These are phyloP conservation scores for Sipha maydis DNA, from an alignment of 2,888 invertebrate genomes.

Conservation along the genomic window DNA sequence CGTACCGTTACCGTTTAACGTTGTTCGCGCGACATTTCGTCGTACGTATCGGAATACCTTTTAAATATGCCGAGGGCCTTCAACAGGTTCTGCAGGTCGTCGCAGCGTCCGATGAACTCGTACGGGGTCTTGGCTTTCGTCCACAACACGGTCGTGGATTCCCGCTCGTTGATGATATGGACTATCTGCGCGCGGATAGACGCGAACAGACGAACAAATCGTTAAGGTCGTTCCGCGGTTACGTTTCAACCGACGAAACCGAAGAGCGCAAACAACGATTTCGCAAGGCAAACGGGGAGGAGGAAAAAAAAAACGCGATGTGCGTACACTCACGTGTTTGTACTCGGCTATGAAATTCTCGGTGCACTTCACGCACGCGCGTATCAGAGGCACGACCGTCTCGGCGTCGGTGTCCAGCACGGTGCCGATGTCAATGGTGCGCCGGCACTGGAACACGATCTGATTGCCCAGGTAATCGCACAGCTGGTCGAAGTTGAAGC, in stretches of 20 bases:
- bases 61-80: slow-evolving; percentile 23
- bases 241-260: no score
- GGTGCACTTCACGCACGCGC: slow-evolving; percentile 5
- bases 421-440: background rate
- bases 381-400: background rate
- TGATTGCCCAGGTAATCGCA: slow-evolving; percentile 26
- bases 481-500: slow-evolving; percentile 10
- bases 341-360: background rate
- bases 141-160: background rate
- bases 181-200: background rate
- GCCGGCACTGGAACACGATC: slow-evolving; percentile 8
- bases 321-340: slow-evolving; percentile 13
- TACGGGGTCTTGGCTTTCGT: background rate
- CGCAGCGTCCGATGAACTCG: background rate
- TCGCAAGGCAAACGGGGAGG: no score
- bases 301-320: no score
- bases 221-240: no score
- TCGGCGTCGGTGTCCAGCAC: background rate
- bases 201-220: no score
- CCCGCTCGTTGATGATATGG: background rate
- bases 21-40: background rate
- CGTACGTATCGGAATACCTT: background rate
- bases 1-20: background rate
- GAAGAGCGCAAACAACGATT: no score
- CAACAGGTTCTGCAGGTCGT: slow-evolving; percentile 23